Evolutionary conservation across 2,888 invertebrate species (phyloP), one percentile per base, ranked within the genome.

Genomic region (Vandiemenella viatica): DNA sequence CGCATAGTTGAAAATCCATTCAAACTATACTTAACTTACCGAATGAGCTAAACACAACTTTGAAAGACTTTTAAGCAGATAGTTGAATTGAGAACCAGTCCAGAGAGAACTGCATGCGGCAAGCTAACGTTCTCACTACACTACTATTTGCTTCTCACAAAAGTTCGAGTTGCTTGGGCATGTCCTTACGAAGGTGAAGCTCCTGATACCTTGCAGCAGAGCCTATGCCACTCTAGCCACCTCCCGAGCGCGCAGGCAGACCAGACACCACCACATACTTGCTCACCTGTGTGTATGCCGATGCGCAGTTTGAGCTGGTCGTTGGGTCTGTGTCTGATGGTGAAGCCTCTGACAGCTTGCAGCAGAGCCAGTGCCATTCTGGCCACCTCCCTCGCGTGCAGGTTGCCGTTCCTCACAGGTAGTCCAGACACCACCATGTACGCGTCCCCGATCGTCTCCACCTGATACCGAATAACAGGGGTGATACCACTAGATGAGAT

Each of bases 391-490:
- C 86, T 75, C 0, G 95, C 93, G 67, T 97, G 97, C 37, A 79
- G 72, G 57, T 80, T 83, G 0, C 90, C 93, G 63, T 95, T 95
- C 37, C 88, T 76, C 56, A 85, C 80, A 0, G 97, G 96, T 40
- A 97, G 69, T 5, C 97, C 96, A 0, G 88, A 89, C 1, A 89
- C 89, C 1, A 92, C 91, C 91, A 92, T 91, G 65, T 92, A 92
- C 0, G 91, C 90, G 62, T 92, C 91, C 0, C 91, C 91, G 57
- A 91, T 92, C 6, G 91, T 92, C 68, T 92, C 91, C 60, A 96
- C 90, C 81, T 92, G 70, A 23, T 8, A 15, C n/a, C n/a, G n/a
- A n/a, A n/a, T n/a, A n/a, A n/a, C n/a, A n/a, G n/a, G n/a, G n/a
- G n/a, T n/a, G n/a, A n/a, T n/a, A n/a, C n/a, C n/a, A n/a, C n/a